phyloP scores from a whole-genome alignment of 2,888 invertebrate genomes.

The Proisotoma minuta region DNA sequence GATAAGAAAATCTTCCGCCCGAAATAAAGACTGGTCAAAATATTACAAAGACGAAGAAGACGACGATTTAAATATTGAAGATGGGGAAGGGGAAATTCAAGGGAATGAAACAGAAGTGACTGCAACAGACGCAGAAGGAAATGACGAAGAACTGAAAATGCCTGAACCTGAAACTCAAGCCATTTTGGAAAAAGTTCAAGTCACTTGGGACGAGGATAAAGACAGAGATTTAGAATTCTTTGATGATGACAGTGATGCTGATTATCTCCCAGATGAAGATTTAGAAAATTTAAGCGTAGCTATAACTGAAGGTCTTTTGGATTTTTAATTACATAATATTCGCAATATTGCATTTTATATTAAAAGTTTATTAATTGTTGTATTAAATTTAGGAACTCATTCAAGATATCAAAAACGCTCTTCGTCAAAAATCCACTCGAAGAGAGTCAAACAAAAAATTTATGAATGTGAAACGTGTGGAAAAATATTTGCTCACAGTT shows the following conservation, averaged over 20 bases:
- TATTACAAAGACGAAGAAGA: background rate
- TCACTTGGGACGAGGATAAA: background rate
- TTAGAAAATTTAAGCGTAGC: constrained; percentile 8
- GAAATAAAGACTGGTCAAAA: constrained; percentile 9
- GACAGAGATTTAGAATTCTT: background rate
- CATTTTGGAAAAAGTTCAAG: constrained; percentile 1
- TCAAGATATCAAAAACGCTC: background rate
- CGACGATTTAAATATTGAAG: background rate
- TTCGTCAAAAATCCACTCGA: too few relatives aligned
- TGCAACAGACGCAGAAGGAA: constrained; percentile 2
- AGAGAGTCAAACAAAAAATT: too few relatives aligned
- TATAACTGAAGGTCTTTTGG: background rate
- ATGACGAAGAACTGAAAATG: background rate
- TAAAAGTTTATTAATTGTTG: too few relatives aligned
- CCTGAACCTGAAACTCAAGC: background rate
- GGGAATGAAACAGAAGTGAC: background rate
- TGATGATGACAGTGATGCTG: constrained; percentile 9
- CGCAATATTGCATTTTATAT: too few relatives aligned
- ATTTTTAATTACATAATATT: too few relatives aligned
- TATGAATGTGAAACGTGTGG: constrained; percentile 4
- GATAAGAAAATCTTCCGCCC: constrained; percentile 5
- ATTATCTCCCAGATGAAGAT: constrained; percentile 5
- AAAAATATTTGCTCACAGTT: constrained; percentile 3
- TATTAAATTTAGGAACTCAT: too few relatives aligned
- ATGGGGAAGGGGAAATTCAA: background rate